A percentile compares a stretch with the other conserved stretches of the same genome.
These are phyloP conservation scores for Callospermophilus lateralis DNA, from an alignment of 2,113 vertebrate species.

Conservation along the genomic window DNA sequence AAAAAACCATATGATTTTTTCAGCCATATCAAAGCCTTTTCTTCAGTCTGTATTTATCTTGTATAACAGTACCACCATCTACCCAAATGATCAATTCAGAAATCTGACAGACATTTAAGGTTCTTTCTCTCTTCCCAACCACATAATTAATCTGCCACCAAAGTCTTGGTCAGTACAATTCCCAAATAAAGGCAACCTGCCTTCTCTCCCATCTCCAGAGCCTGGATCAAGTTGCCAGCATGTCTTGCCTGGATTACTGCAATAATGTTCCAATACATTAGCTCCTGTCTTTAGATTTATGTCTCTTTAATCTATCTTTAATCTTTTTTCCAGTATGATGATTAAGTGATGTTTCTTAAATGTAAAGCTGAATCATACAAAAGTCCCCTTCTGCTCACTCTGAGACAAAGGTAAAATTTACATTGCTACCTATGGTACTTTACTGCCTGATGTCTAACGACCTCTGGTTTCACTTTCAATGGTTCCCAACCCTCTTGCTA, in stretches of 20 bases:
- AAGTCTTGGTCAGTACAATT: neutral
- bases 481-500: neutral
- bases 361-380: neutral
- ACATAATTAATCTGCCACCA: neutral
- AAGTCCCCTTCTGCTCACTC: neutral
- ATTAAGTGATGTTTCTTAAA: conserved; percentile 23
- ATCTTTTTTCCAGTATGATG: neutral
- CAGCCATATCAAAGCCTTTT: neutral
- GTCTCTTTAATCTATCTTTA: neutral
- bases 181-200: neutral
- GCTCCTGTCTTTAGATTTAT: neutral
- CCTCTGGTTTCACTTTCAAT: neutral
- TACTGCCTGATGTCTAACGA: neutral
- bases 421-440: neutral
- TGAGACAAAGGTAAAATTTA: conserved; percentile 34
- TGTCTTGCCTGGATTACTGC: neutral
- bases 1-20: neutral
- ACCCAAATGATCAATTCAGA: neutral
- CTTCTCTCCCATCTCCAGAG: neutral
- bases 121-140: neutral
- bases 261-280: neutral
- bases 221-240: neutral
- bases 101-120: neutral
- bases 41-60: neutral
- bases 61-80: neutral